Base-by-base conservation (phyloP, 2,888 invertebrate genomes). In the Alitta virens region DNA sequence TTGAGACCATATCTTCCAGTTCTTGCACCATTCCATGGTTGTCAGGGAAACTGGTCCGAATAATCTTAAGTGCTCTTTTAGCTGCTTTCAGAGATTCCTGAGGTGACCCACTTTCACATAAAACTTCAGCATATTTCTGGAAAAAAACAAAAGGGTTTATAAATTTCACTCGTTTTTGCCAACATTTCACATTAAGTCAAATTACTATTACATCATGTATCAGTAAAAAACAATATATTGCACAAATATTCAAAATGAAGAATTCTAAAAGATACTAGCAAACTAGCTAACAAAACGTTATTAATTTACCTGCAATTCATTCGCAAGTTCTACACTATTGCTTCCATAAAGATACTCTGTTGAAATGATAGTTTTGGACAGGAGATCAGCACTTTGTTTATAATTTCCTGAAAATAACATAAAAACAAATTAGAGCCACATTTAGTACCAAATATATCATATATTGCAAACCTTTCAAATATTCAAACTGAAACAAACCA, bases 301-400 rank as follows among this genome's bases (percentile, higher is more conserved):
- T n/a, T n/a, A n/a, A n/a, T n/a, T n/a, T 33, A 33, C 33, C 33
- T 46, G 84, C 25, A 89, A 79, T 74, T 89, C 89, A 65, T 87
- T 85, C 0, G 86, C 87, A 40, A 88, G 82, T 75, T 90, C 89
- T 18, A 88, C 85, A 73, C 89, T 89, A 55, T 85, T 84, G 0
- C 83, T 80, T 0, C 89, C 90, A 77, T 85, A 90, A 69, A 86
- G 85, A 69, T 86, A 85, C 70, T 86, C 86, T 9, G 87, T 81
- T 23, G 86, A 85, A 40, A 84, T 81, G 2, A 89, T 81, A 69
- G 86, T 87, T 65, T 85, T 82, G 63, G 86, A 85, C 24, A 89
- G 72, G 68, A 80, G 82, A 2, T 75, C 68, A 49, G 82, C 78
- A 67, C 81, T 83, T 68, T 73, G 78, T 49, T 75, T 72, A 76